These are phyloP conservation scores for Pelecanus crispus DNA, from an alignment of 2,113 vertebrate genomes.

Conservation along the genomic window DNA sequence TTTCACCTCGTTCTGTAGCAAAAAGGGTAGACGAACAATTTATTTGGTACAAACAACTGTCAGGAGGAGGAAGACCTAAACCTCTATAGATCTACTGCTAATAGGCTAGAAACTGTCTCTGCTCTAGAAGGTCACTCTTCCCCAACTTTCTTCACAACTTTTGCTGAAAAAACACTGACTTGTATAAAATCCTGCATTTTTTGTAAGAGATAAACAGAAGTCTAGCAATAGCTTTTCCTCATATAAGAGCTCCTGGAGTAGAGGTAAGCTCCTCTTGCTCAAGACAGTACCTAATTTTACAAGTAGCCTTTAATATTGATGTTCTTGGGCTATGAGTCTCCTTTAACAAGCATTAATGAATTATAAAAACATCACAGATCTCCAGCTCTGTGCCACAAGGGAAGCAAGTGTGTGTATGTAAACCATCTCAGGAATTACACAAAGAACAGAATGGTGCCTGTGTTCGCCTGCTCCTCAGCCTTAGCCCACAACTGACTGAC, in stretches of 20 bases:
- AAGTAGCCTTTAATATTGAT: neutral
- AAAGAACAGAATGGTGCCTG: rapidly evolving
- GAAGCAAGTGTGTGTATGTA: rapidly evolving
- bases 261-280: neutral
- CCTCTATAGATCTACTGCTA: neutral
- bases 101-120: neutral
- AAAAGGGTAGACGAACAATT: neutral
- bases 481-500: rapidly evolving
- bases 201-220: neutral
- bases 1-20: neutral
- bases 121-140: neutral
- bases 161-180: neutral
- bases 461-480: neutral
- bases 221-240: neutral
- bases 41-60: neutral
- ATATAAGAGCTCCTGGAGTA: neutral
- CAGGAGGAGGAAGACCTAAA: neutral
- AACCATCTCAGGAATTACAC: neutral
- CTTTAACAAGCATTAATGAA: neutral
- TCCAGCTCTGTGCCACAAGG: neutral
- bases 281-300: neutral
- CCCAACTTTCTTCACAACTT: neutral
- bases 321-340: neutral
- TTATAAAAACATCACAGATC: neutral
- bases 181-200: neutral